Percentiles rank a stretch among this genome's conserved stretches.
Conservation (phyloP, 2,797 vertebrate species). For the Crax fasciolata region DNA sequence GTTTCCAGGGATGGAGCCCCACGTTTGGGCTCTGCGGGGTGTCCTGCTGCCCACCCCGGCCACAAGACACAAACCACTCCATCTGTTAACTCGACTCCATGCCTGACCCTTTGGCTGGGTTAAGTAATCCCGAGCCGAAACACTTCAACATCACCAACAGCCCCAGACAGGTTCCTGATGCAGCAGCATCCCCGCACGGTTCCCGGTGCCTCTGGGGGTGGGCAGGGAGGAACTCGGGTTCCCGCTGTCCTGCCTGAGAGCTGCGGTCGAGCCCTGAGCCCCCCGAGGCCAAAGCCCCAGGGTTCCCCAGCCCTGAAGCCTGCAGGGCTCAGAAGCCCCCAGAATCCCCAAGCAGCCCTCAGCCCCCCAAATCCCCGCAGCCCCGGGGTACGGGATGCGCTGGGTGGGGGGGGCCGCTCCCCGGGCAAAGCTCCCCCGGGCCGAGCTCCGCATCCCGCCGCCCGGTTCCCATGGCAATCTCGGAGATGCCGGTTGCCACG, state of each 20-base stretch:
- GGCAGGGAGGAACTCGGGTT: not conserved
- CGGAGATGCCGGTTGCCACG: conserved; percentile 93
- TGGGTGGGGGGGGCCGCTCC: not conserved
- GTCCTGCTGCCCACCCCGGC: not conserved
- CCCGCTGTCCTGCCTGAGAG: conserved; percentile 5
- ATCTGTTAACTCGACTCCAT: too few species aligned
- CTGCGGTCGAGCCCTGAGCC: not conserved
- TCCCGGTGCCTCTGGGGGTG: not conserved
- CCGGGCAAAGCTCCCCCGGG: conserved; percentile 51
- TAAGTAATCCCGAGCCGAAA: not conserved
- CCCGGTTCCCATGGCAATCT: conserved; percentile 95
- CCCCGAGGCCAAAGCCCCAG: not conserved
- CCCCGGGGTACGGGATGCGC: not conserved
- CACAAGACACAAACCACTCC: fast-evolving
- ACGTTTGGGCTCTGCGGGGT: not conserved
- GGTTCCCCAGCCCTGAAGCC: not conserved
- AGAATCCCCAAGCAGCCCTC: not conserved
- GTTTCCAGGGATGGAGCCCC: conserved; percentile 19
- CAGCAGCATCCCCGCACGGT: not conserved
- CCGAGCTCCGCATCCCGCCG: conserved; percentile 78
- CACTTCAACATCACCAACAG: not conserved
- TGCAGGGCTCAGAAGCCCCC: not conserved
- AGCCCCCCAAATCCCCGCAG: not conserved
- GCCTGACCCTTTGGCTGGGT: not conserved
- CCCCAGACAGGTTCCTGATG: not conserved